Base-by-base conservation (phyloP, 2,797 vertebrate genomes). In the Adrianichthys oophorus region DNA sequence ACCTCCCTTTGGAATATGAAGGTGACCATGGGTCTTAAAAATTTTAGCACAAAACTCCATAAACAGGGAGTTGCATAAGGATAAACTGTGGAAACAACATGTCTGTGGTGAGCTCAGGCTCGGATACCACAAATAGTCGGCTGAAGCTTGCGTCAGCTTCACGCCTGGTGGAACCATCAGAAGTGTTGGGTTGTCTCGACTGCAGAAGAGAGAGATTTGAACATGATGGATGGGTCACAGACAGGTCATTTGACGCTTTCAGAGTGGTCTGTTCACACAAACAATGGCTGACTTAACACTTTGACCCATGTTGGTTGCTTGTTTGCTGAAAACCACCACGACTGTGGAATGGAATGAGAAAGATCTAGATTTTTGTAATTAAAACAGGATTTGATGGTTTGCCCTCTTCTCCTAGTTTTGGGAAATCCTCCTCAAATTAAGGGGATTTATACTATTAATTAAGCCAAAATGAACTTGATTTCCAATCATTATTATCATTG, bases 401-500 rank as follows among this genome's bases (percentile, higher is more conserved):
- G 19, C 21, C 23, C 51, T 59, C 56, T 52, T n/a, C 29, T 53
- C 40, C 70, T 47, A 44, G 29, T 69, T 70, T 63, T 56, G 44
- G 50, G 21, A 47, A 74, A 65, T 63, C 37, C 1, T 40, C 19
- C 61, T 48, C 43, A 67, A 76, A 74, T 65, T 26, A 53, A 41
- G 70, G 59, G 43, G 40, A 46, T 65, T 68, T 66, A 43, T 15
- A 53, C 17, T 8, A 1, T 55, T 49, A 62, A 65, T 78, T 65
- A 70, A 1, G 1, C 7, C 48, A n/a, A 68, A 37, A 61, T 74
- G 60, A 68, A 63, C 26, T 45, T 48, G 42, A 43, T 19, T 54
- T 41, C 43, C 72, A 78, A 66, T 66, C 58, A 81, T 79, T 48
- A 42, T 70, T 61, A 70, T 76, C 62, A 72, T 57, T 40, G 41